Base-by-base conservation (phyloP, 1,140 invertebrate species). In the Formica exsecta region DNA sequence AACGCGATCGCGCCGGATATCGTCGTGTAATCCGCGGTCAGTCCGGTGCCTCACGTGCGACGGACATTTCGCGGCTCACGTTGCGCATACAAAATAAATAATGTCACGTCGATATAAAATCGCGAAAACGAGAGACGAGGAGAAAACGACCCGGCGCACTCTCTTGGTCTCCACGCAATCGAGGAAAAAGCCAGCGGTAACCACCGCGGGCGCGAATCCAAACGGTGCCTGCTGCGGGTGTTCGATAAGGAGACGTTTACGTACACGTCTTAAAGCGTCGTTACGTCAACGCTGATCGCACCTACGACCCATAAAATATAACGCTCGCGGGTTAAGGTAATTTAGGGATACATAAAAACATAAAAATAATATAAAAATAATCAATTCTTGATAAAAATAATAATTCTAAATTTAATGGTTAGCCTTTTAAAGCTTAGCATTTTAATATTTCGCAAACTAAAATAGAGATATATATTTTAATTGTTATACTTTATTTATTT, bases 21-120 rank as follows among this genome's bases (percentile, higher is more conserved):
- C 41, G 71, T 32, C 68, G 51, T 59, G 86, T 93, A 94, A 94
- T 93, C 93, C 92, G 84, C 74, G 64, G 89, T 54, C 65, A 76
- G 38, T 64, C 8, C 83, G 59, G 65, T 73, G 83, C 79, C 93
- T 92, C 93, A 93, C 93, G 93, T 89, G 90, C 89, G 86, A 88
- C 75, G 59, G 70, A n/a, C 77, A 61, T 73, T 89, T 81, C 85
- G 86, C 75, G 75, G 85, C 79, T 83, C 66, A 90, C 86, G 92
- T 91, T 89, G 90, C 90, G 89, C 89, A 86, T 88, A 85, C 86
- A 86, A 76, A 89, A 89, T 74, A 79, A 75, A 80, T 57, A 54
- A 38, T 48, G 13, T 22, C n/a, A 4, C 25, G 57, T 61, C 87
- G 59, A 64, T 83, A 65, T 38, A 51, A 80, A 84, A 75, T 88